Evolutionary conservation across 92 coral and sea anemone species (phyloP).

Genomic region (Epizoanthus stellaris): DNA sequence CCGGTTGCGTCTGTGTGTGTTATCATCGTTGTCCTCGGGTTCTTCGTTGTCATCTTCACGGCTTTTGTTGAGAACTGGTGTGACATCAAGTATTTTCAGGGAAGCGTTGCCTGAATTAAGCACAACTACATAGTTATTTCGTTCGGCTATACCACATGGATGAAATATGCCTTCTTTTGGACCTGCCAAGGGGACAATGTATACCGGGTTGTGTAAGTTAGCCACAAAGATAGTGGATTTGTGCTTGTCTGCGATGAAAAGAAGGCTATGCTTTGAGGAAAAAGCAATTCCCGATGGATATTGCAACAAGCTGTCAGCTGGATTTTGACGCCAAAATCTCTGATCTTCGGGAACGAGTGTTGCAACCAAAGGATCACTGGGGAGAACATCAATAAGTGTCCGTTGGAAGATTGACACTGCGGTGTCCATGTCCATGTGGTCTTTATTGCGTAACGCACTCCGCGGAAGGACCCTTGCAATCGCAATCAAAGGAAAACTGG

Average conservation of each 20-base stretch:
- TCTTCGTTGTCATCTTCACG: constrained; percentile 29
- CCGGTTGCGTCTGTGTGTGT: constrained; percentile 18
- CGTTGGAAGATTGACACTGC: too few species aligned
- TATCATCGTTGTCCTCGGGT: constrained; percentile 31
- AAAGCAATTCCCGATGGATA: too few species aligned
- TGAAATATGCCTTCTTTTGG: constrained; percentile 49
- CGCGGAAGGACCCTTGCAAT: constrained; percentile 55
- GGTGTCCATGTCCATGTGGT: constrained; percentile 61
- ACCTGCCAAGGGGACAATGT: constrained; percentile 54
- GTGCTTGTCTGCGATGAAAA: constrained; percentile 40
- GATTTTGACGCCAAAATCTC: too few species aligned
- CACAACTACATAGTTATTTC: constrained; percentile 36
- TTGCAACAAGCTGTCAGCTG: too few species aligned
- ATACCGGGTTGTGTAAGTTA: constrained; percentile 63
- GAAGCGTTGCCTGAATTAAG: constrained; percentile 34
- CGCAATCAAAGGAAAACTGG: too few species aligned
- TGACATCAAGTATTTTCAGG: constrained; percentile 48
- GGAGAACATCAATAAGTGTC: too few species aligned
- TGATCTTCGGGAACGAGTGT: too few species aligned
- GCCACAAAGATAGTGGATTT: constrained; percentile 67
- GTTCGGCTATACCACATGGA: constrained; percentile 46
- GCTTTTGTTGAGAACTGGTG: constrained; percentile 50
- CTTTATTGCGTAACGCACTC: constrained; percentile 56
- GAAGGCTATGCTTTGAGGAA: too few species aligned
- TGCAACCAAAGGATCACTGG: too few species aligned